phyloP scores from a whole-genome alignment of 2,888 invertebrate genomes.

The Stramonita haemastoma region DNA sequence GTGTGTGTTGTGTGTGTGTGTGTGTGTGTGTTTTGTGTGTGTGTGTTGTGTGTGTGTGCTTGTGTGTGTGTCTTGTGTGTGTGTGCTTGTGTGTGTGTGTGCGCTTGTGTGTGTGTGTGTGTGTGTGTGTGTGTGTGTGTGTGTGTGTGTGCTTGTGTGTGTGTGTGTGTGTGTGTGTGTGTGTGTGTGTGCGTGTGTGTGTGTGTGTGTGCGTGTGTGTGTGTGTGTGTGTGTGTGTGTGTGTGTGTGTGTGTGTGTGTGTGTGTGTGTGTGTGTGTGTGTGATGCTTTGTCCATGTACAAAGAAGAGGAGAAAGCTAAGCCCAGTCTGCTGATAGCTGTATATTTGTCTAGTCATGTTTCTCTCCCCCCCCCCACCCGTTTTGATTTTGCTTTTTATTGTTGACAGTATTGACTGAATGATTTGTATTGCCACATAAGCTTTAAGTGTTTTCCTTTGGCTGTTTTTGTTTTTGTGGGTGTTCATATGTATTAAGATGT shows the following conservation, averaged over 20 bases:
- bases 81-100: background rate
- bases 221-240: constrained; percentile 4
- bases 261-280: background rate
- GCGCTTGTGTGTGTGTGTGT: background rate
- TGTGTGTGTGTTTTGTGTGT: background rate
- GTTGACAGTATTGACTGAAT: constrained; percentile 10
- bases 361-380: background rate
- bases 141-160: background rate
- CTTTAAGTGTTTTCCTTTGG: background rate
- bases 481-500: too few relatives aligned
- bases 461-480: too few relatives aligned
- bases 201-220: background rate
- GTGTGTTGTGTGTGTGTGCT: background rate
- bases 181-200: background rate
- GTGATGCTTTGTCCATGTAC: background rate
- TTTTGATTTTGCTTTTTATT: background rate
- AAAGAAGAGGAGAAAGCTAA: background rate
- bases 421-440: background rate
- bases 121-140: background rate
- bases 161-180: constrained; percentile 3
- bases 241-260: constrained; percentile 27
- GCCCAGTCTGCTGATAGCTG: background rate
- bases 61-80: background rate
- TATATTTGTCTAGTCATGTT: background rate
- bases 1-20: background rate